Evolutionary conservation across 2,113 vertebrate genomes (phyloP).

Genomic region (Athene noctua): DNA sequence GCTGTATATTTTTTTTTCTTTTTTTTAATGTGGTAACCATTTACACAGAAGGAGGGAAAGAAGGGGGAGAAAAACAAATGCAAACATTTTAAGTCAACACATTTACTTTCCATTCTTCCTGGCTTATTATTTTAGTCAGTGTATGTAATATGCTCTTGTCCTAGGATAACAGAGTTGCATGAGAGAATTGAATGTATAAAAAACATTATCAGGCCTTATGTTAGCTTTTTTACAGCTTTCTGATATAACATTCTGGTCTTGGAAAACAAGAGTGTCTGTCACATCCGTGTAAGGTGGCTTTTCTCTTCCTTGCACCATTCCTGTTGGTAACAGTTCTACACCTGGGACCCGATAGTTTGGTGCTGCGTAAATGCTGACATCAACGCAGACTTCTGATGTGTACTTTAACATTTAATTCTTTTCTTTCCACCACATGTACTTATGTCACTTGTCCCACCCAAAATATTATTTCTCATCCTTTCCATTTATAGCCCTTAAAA

Average conservation of each 20-base stretch:
- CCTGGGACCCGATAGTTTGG: not conserved
- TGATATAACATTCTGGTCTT: not conserved
- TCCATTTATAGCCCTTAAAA: not conserved
- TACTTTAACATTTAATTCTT: not conserved
- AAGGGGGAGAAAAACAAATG: rapidly evolving
- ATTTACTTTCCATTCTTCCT: not conserved
- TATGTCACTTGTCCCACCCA: not conserved
- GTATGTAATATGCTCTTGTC: not conserved
- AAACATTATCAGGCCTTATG: not conserved
- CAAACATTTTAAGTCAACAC: not conserved
- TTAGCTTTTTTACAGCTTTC: not conserved
- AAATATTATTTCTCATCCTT: not conserved
- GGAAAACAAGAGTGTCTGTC: not conserved
- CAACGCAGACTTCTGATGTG: not conserved
- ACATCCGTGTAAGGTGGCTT: rapidly evolving
- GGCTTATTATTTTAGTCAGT: not conserved
- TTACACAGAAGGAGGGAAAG: not conserved
- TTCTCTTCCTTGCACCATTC: not conserved
- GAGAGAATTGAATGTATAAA: not conserved
- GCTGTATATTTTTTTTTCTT: not conserved
- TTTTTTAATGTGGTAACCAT: not conserved
- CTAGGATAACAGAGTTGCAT: not conserved
- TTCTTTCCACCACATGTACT: not conserved
- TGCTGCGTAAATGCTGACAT: not conserved
- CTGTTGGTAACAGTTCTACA: not conserved